Evolutionary conservation across 2,888 invertebrate species (phyloP), one percentile per base, ranked within the genome.

Genomic region (Hemaris fuciformis): DNA sequence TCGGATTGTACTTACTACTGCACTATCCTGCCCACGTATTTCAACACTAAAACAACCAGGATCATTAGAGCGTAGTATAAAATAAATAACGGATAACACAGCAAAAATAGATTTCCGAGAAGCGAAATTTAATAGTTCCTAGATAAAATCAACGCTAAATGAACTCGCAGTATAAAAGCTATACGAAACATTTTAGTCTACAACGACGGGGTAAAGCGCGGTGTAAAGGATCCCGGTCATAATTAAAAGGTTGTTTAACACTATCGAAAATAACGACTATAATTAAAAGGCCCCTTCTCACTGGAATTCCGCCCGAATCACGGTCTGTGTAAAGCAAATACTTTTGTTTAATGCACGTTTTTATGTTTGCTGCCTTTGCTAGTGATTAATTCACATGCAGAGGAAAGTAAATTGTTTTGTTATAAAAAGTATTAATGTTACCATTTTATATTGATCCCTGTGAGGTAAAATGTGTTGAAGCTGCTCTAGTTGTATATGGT

Each of bases 191-290:
- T 27, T 48, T 48, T 27, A 27, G 8, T 25, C 15, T 27, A 10
- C 31, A 53, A 22, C 45, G 45, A 46, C 18, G 15, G 7, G 15
- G 27, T 27, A 18, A 46, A 31, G 31, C 18, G 48, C 38, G n/a
- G 13, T 48, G 53, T 31, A 53, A 53, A 53, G 27, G 53, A 18
- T 18, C 53, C 53, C 10, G 18, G 3, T 53, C 53, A 53, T 53
- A 53, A 53, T 53, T 53, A 53, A 53, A 53, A 53, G 15, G 18
- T 53, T 53, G 53, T 53, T 53, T 31, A 31, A 53, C 53, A 53
- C 53, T 53, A 53, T 53, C 53, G 53, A 18, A 53, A 53, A 53
- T 53, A 53, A 53, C 31, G 18, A 53, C 53, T 53, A 31, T 53
- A 53, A 31, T 53, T 53, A 53, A 53, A 53, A 53, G 31, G 53